A percentile compares a stretch with the other conserved stretches of the same genome.
These are phyloP conservation scores for Lepilemur septentrionalis DNA, from an alignment of 2,797 vertebrate species.

Conservation along the genomic window DNA sequence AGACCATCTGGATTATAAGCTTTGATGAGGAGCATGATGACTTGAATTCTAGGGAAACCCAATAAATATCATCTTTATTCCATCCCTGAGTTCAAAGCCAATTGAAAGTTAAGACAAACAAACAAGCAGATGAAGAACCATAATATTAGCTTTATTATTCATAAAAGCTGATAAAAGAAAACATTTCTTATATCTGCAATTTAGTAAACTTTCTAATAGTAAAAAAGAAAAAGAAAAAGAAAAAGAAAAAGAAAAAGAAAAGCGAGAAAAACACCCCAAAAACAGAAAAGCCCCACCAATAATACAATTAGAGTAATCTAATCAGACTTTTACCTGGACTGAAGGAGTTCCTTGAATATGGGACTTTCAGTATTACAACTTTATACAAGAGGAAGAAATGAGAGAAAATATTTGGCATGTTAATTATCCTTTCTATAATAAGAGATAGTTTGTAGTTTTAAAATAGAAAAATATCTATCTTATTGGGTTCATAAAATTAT, in stretches of 20 bases:
- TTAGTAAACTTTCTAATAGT: background rate
- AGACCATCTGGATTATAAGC: background rate
- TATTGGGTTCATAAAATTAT: background rate
- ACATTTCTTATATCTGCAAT: background rate
- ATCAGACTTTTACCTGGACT: background rate
- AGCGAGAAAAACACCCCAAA: too few relatives aligned
- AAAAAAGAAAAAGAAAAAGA: background rate
- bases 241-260: too few relatives aligned
- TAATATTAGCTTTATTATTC: constrained; percentile 5
- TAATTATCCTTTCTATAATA: background rate
- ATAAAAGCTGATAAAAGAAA: background rate
- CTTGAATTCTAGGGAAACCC: background rate
- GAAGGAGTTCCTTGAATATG: background rate
- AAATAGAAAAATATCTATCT: background rate
- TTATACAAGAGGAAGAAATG: background rate
- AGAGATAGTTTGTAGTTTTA: background rate
- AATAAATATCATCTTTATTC: background rate
- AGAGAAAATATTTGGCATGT: background rate
- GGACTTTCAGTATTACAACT: background rate
- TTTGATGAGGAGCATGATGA: background rate
- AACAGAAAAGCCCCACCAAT: background rate
- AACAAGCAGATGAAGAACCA: constrained; percentile 19
- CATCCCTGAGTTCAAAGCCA: constrained; percentile 1
- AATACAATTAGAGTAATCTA: background rate
- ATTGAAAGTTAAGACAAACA: background rate